phyloP scores from a whole-genome alignment of 53 echinoderm and acorn worm genomes.

The Apostichopus leukothele region DNA sequence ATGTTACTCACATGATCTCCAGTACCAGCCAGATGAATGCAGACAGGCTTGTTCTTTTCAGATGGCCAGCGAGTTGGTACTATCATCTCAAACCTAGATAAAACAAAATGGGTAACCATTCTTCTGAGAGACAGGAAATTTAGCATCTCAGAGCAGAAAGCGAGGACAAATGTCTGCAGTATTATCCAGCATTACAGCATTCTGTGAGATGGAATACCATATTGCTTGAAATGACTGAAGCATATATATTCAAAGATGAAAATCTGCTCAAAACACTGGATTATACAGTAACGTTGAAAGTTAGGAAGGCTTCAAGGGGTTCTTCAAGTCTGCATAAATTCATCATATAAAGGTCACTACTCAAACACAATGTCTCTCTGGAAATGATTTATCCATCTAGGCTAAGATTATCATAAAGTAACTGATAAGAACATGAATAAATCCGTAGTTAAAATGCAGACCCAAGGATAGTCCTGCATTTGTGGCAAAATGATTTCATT shows the following conservation, averaged over 20 bases:
- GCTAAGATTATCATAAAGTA: too few species aligned
- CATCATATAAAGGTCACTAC: too few species aligned
- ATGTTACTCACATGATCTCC: conserved; percentile 89
- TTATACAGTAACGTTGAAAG: too few species aligned
- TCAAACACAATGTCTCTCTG: too few species aligned
- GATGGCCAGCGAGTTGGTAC: conserved; percentile 72
- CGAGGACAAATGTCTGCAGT: too few species aligned
- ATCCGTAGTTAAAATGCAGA: not conserved
- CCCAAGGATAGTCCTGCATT: not conserved
- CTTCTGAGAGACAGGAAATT: too few species aligned
- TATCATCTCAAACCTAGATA: conserved; percentile 73
- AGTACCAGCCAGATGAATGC: conserved; percentile 87
- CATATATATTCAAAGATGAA: not conserved
- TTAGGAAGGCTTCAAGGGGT: too few species aligned
- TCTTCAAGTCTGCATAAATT: too few species aligned
- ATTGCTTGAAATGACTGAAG: not conserved
- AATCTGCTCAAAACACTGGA: not conserved
- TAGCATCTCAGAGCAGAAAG: too few species aligned
- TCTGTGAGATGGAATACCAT: not conserved
- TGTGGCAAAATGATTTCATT: not conserved
- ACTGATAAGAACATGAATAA: too few species aligned
- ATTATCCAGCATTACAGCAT: too few species aligned
- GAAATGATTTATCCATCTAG: too few species aligned
- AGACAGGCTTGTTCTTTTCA: conserved; percentile 64
- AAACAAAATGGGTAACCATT: not conserved